phyloP scores from a whole-genome alignment of 2,797 vertebrate species.

The Pangasius krempfi region DNA sequence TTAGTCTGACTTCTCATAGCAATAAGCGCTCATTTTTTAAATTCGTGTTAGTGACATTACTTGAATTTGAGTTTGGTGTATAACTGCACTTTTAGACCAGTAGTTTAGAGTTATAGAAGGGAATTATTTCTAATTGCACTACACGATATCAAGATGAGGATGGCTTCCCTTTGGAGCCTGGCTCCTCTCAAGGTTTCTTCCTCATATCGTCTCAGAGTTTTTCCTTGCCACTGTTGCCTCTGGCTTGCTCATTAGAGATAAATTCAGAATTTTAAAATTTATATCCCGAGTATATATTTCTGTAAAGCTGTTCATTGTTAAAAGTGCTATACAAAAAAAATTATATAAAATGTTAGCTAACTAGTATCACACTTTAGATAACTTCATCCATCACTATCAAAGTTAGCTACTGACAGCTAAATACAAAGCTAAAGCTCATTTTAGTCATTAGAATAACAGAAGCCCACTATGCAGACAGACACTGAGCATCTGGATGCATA shows the following conservation, averaged over 20 bases:
- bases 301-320: too few relatives aligned
- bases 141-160: too few relatives aligned
- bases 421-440: neutral
- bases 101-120: too few relatives aligned
- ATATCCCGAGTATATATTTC: too few relatives aligned
- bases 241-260: too few relatives aligned
- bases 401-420: neutral
- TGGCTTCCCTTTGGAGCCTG: too few relatives aligned
- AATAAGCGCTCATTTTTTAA: neutral
- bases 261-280: too few relatives aligned
- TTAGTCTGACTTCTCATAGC: neutral
- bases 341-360: neutral
- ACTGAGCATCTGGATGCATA: neutral
- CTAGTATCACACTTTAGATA: neutral
- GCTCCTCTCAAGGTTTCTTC: too few relatives aligned
- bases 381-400: neutral
- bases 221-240: too few relatives aligned
- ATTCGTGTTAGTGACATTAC: neutral
- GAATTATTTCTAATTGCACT: too few relatives aligned
- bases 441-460: neutral
- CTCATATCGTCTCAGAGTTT: too few relatives aligned
- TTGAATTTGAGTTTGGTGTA: neutral
- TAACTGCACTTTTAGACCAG: neutral
- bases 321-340: too few relatives aligned
- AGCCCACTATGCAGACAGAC: neutral